Base-by-base conservation (phyloP, 1,140 invertebrate species). In the Drosophila cardini region DNA sequence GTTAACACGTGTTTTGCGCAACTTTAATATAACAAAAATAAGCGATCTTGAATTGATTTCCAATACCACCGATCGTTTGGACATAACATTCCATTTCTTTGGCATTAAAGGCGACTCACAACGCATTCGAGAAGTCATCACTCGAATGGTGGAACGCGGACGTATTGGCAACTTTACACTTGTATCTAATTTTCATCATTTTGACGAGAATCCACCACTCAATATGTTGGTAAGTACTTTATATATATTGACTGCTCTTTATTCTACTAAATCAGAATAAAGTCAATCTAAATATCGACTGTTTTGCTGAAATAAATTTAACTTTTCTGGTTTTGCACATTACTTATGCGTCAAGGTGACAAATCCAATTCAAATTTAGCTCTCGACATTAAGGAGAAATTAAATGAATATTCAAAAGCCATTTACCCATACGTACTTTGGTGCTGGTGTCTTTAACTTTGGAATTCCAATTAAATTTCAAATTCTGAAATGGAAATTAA, bases 1-100 rank as follows among this genome's bases (percentile, higher is more conserved):
- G 95, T 93, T 96, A 34, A 93, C 94, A 4, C 94, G 93, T 56
- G 95, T 95, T 70, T 92, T 96, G 72, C 93, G 93, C 81, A 93
- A 93, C 67, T 94, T 94, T n/a, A 95, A 95, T 83, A 94, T 96
- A 16, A 94, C 94, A 2, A 93, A 94, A 65, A 93, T 95, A 72
- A 95, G 94, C 80, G 95, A 95, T 79, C 92, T 96, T 56, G 94
- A 95, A 93, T 93, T 96, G 65, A 92, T 95, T 70, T 95, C 94
- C 78, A 93, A 95, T 78, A 95, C 86, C 78, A 95, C 93, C 68
- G 93, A 94, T 46, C 93, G 93, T 4, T 91, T 93, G 68, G 95
- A 95, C 79, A 93, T 95, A 67, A 94, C 93, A 52, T 94, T 95
- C 76, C 93, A 95, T 84, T 94, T 95, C 77, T 94, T 94, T 53